These are phyloP conservation scores for Athene noctua DNA, from an alignment of 2,113 vertebrate genomes.

Conservation along the genomic window DNA sequence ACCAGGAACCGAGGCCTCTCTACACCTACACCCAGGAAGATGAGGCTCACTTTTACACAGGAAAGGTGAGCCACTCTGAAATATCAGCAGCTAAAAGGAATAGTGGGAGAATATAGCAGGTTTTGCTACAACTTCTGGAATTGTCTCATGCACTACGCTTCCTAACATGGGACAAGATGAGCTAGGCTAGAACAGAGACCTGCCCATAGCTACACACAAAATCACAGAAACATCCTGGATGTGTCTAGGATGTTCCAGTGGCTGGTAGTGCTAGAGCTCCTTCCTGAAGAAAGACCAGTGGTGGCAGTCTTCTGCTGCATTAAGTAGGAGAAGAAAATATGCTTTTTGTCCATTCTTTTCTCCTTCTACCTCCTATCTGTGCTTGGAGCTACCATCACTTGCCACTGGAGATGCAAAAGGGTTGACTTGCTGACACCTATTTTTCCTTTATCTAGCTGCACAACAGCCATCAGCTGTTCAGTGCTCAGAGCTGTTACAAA, in stretches of 20 bases:
- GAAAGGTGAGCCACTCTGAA: not conserved
- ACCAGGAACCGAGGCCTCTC: not conserved
- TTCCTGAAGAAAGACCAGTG: not conserved
- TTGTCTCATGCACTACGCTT: not conserved
- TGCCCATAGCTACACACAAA: not conserved
- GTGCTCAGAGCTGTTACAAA: not conserved
- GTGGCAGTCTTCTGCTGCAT: not conserved
- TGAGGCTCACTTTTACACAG: not conserved
- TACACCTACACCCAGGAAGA: not conserved
- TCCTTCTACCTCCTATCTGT: not conserved
- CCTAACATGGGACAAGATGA: not conserved
- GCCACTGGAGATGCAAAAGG: rapidly evolving
- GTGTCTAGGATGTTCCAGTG: not conserved
- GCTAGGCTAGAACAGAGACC: not conserved
- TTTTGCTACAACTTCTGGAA: not conserved
- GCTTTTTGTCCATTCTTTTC: not conserved
- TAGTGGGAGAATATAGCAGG: not conserved
- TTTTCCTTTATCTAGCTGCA: not conserved
- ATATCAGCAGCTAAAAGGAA: not conserved
- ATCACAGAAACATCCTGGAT: not conserved
- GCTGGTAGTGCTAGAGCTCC: not conserved
- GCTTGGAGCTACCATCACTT: not conserved
- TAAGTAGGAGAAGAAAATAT: not conserved
- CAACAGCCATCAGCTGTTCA: not conserved
- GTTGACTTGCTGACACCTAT: rapidly evolving